Conservation (phyloP, 2,888 invertebrate genomes). For the Trichogramma evanescens region DNA sequence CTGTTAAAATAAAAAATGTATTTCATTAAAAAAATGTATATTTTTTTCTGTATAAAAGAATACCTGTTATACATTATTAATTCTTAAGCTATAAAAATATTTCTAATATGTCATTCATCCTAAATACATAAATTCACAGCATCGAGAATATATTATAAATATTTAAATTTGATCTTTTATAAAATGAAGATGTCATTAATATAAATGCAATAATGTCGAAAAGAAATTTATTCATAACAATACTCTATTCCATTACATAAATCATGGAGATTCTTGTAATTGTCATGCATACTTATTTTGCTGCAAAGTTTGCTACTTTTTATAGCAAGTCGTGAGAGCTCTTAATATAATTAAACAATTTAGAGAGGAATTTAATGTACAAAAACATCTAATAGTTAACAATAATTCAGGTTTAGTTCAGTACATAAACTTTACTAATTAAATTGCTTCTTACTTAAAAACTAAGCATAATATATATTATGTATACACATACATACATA, state of each 20-base stretch:
- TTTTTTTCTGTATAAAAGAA: slow-evolving; percentile 9
- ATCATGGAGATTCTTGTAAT: no score
- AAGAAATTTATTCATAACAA: slow-evolving; percentile 4
- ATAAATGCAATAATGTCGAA: background rate
- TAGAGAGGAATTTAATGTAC: slow-evolving; percentile 16
- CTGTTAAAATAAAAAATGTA: background rate
- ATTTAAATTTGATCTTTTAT: slow-evolving; percentile 2
- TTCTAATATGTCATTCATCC: background rate
- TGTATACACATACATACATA: background rate
- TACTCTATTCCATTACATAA: background rate
- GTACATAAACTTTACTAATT: background rate
- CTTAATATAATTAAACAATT: slow-evolving; percentile 15
- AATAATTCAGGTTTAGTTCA: slow-evolving; percentile 11
- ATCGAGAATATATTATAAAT: background rate
- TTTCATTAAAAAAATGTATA: slow-evolving; percentile 13
- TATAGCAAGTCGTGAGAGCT: slow-evolving; percentile 8
- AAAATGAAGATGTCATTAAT: slow-evolving; percentile 1
- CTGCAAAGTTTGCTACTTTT: slow-evolving; percentile 3
- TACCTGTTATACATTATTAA: slow-evolving; percentile 10
- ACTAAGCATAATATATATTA: slow-evolving; percentile 8
- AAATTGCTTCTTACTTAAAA: slow-evolving; percentile 12
- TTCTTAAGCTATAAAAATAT: slow-evolving; percentile 13
- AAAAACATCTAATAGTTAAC: slow-evolving; percentile 15
- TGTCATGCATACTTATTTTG: background rate
- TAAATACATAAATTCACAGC: no score